A percentile compares a stretch with the other conserved stretches of the same genome.
These are phyloP conservation scores for Exaiptasia diaphana DNA, from an alignment of 64 coral and sea anemone genomes.

Conservation along the genomic window DNA sequence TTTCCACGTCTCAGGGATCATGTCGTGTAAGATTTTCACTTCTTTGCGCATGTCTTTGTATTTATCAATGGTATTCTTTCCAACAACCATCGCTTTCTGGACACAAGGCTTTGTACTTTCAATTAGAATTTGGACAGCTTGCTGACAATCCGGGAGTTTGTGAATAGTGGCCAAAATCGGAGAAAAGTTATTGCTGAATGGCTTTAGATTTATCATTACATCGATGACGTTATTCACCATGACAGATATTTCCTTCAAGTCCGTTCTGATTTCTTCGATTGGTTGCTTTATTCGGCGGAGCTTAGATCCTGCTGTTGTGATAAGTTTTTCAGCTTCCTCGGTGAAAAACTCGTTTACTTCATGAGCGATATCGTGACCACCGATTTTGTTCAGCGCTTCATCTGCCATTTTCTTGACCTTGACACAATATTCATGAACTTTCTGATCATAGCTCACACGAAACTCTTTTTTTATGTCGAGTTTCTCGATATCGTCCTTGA, in stretches of 20 bases:
- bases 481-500: slow-evolving; percentile 58
- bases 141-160: slow-evolving; percentile 65
- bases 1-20: slow-evolving; percentile 66
- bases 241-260: slow-evolving; percentile 48
- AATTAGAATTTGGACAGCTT: slow-evolving; percentile 25
- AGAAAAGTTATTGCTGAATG: slow-evolving; percentile 75
- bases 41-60: slow-evolving; percentile 57
- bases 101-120: slow-evolving; percentile 68
- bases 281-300: slow-evolving; percentile 67
- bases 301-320: slow-evolving; percentile 55
- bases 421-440: slow-evolving; percentile 56
- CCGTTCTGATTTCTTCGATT: slow-evolving; percentile 48
- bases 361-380: slow-evolving; percentile 51
- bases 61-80: slow-evolving; percentile 35
- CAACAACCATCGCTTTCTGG: slow-evolving; percentile 46
- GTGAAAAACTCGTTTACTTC: slow-evolving; percentile 70
- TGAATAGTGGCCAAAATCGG: slow-evolving; percentile 56
- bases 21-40: slow-evolving; percentile 17
- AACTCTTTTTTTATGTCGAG: slow-evolving; percentile 72
- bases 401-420: slow-evolving; percentile 61
- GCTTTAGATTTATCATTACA: slow-evolving; percentile 64
- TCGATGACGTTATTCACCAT: slow-evolving; percentile 48
- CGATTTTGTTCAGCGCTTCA: slow-evolving; percentile 56
- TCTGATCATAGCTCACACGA: slow-evolving; percentile 63
- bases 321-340: slow-evolving; percentile 56